Evolutionary conservation across 2,797 vertebrate species (phyloP).

Genomic region (Serranus cabrilla): DNA sequence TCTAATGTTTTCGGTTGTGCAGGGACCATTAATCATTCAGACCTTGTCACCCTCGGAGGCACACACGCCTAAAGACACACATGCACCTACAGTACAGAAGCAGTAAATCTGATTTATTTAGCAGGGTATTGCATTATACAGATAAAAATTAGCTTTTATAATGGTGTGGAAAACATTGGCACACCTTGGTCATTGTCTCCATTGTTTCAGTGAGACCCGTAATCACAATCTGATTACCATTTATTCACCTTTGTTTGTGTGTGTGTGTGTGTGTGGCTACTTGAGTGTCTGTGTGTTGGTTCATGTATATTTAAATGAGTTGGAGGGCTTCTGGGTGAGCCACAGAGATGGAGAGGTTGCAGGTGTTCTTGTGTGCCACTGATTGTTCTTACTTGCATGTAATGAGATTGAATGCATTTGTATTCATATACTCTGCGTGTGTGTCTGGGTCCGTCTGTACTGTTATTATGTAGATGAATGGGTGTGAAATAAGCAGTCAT

Average conservation of each 20-base stretch:
- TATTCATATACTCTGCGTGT: slow-evolving; percentile 55
- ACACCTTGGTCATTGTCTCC: slow-evolving; percentile 67
- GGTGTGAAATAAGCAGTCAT: slow-evolving; percentile 22
- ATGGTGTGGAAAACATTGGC: slow-evolving; percentile 47
- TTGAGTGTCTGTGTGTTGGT: slow-evolving; percentile 29
- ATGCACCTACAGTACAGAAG: slow-evolving; percentile 9
- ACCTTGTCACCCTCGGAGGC: slow-evolving; percentile 13
- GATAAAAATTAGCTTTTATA: slow-evolving; percentile 61
- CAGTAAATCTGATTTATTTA: slow-evolving; percentile 43
- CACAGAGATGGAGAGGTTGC: slow-evolving; percentile 66
- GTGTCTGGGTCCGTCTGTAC: slow-evolving; percentile 22
- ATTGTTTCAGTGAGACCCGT: slow-evolving; percentile 64
- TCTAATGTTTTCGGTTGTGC: slow-evolving; percentile 46
- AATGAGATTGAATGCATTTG: slow-evolving; percentile 55
- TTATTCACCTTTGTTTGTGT: slow-evolving; percentile 52
- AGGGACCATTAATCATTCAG: slow-evolving; percentile 62
- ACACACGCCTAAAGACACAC: not conserved
- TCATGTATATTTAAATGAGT: slow-evolving; percentile 66
- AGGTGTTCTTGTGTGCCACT: slow-evolving; percentile 67
- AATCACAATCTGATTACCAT: slow-evolving; percentile 73
- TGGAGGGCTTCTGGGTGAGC: slow-evolving; percentile 37
- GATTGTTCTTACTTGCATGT: slow-evolving; percentile 56
- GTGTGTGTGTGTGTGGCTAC: slow-evolving; percentile 18
- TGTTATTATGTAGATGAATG: slow-evolving; percentile 52
- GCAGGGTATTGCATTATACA: slow-evolving; percentile 57